Evolutionary conservation across 2,797 vertebrate genomes (phyloP).

Genomic region (Glossophaga mutica): DNA sequence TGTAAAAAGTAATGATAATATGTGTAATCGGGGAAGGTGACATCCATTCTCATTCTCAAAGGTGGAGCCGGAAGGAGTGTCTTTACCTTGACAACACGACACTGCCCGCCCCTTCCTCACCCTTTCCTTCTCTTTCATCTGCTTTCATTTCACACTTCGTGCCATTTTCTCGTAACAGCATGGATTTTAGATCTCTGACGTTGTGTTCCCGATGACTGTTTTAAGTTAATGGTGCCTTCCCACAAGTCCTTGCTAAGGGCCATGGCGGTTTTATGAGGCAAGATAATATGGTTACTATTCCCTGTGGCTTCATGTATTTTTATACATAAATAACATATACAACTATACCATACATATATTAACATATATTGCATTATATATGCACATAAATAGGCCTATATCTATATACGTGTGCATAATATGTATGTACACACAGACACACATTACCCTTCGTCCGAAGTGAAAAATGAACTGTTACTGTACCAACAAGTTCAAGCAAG

Average conservation of each 20-base stretch:
- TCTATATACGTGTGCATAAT: neutral
- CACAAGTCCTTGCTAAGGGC: neutral
- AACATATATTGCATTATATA: neutral
- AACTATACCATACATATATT: neutral
- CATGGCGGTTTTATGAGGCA: neutral
- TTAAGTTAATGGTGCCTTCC: neutral
- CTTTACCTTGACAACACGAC: neutral
- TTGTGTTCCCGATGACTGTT: neutral
- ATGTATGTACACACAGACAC: neutral
- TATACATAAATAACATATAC: neutral
- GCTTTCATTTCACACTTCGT: neutral
- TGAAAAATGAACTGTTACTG: conserved; percentile 30
- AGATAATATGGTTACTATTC: neutral
- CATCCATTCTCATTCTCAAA: neutral
- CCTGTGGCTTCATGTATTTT: neutral
- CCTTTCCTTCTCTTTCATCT: neutral
- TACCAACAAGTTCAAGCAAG: conserved; percentile 3
- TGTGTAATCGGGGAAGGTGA: neutral
- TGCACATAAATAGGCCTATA: neutral
- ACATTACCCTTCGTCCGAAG: neutral
- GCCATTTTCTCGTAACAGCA: neutral
- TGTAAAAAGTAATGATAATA: neutral
- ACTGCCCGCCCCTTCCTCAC: neutral
- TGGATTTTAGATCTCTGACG: neutral
- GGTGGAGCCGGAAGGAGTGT: neutral